Base-by-base conservation (phyloP, 2,113 vertebrate genomes). In the Sander lucioperca region DNA sequence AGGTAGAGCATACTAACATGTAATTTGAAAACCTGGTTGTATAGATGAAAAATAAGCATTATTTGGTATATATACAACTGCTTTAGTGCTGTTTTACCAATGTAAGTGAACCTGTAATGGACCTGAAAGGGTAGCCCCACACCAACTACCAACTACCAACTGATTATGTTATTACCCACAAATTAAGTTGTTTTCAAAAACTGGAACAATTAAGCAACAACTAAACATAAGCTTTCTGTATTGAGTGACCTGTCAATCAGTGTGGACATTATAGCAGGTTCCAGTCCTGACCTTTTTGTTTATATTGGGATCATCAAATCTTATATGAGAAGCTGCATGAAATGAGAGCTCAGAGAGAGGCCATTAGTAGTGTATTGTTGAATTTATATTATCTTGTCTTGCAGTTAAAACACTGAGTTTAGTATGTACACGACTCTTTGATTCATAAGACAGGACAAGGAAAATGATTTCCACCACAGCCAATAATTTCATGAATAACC, bases 401-500 rank as follows among this genome's bases (percentile, higher is more conserved):
- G 15, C 47, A 13, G 45, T 69, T 73, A 23, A 65, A 64, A 43
- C 57, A 59, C 54, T 33, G 23, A 50, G 27, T 71, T 15, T 39
- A 50, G 45, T 39, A 48, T 27, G 27, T 21, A 25, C 48, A 27
- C 43, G 30, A 19, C 83, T 61, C 50, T 75, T 82, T 74, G 76
- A 77, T 72, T 84, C 27, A 74, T 54, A 58, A 63, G 25, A 21
- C n/a, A 13, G 68, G 61, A 9, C 74, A 67, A 18, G 23, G 47
- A 73, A 61, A 67, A 54, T 45, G 45, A 83, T 70, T 83, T 79
- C 50, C 61, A 65, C 64, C 48, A 3, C 56, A 23, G 70, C 69
- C 19, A 45, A 13, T 83, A 18, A 76, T 82, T 75, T 61, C 43
- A 57, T 61, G 13, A 51, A 62, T 66, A 74, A 82, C 77, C 83